Percentiles rank a stretch among this genome's conserved stretches.
Conservation (phyloP, 2,888 invertebrate species). For the Muscina levida region DNA sequence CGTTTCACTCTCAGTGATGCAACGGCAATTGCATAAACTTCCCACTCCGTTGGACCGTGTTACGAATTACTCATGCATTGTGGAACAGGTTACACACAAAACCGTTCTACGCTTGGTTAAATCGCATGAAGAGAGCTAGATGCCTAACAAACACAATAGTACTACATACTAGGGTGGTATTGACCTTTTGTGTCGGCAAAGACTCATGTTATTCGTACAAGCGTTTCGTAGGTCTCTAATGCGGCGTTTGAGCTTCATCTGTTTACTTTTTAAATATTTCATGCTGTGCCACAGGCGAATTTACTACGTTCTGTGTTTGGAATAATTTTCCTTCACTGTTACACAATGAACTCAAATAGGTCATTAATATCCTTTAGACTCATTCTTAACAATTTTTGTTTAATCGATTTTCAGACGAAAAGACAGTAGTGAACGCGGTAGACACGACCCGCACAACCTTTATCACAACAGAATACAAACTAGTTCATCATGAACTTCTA, state of each 20-base stretch:
- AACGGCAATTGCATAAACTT: too few species aligned
- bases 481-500: conserved; percentile 37
- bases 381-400: background rate
- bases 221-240: conserved; percentile 68
- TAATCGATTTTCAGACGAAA: background rate
- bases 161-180: background rate
- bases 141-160: too few species aligned
- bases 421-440: conserved; percentile 13
- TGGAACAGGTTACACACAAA: background rate
- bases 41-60: too few species aligned
- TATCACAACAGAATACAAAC: conserved; percentile 50
- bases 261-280: background rate
- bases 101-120: conserved; percentile 7
- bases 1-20: too few species aligned
- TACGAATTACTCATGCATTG: too few species aligned
- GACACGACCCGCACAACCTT: conserved; percentile 40
- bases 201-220: conserved; percentile 65
- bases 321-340: too few species aligned
- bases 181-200: conserved; percentile 70
- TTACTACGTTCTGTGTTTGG: too few species aligned
- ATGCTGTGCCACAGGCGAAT: too few species aligned
- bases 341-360: too few species aligned
- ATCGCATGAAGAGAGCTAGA: background rate
- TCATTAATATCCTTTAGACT: background rate
- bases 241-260: conserved; percentile 71